Evolutionary conservation across 2,113 vertebrate species (phyloP).

Genomic region (Calcarius ornatus): DNA sequence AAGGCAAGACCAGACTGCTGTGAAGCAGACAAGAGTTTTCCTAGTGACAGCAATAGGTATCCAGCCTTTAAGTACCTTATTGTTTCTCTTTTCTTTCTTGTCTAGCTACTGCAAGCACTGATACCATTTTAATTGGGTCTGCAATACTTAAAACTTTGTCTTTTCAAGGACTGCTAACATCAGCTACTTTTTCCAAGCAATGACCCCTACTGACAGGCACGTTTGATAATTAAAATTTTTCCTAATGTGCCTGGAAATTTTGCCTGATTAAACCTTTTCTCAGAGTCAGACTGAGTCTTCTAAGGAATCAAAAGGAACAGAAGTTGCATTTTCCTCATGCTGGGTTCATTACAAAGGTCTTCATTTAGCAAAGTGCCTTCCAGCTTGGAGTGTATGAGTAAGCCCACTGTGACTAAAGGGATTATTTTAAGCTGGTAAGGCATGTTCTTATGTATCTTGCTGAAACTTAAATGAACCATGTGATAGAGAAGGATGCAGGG

Average conservation of each 20-base stretch:
- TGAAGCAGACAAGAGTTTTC: not conserved
- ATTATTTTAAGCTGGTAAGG: not conserved
- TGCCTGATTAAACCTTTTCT: not conserved
- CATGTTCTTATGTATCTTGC: not conserved
- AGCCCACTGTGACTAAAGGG: not conserved
- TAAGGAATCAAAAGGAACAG: not conserved
- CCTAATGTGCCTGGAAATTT: not conserved
- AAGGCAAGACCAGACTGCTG: not conserved
- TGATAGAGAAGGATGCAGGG: not conserved
- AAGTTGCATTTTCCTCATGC: not conserved
- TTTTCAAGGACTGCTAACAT: not conserved
- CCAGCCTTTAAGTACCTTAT: not conserved
- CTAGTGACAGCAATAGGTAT: not conserved
- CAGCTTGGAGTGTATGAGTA: not conserved
- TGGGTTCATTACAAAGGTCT: not conserved
- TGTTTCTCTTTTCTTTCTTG: not conserved
- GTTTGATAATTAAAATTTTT: not conserved
- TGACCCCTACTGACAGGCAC: not conserved
- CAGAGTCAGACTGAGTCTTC: not conserved
- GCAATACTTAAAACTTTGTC: not conserved
- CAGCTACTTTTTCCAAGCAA: not conserved
- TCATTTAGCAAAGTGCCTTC: not conserved
- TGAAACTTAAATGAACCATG: not conserved
- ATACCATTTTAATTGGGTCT: not conserved
- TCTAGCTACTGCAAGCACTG: not conserved